Percentiles rank a stretch among this genome's conserved stretches.
Evolutionary conservation across 2,113 vertebrate species (phyloP).

Genomic region (Philantomba maxwellii): DNA sequence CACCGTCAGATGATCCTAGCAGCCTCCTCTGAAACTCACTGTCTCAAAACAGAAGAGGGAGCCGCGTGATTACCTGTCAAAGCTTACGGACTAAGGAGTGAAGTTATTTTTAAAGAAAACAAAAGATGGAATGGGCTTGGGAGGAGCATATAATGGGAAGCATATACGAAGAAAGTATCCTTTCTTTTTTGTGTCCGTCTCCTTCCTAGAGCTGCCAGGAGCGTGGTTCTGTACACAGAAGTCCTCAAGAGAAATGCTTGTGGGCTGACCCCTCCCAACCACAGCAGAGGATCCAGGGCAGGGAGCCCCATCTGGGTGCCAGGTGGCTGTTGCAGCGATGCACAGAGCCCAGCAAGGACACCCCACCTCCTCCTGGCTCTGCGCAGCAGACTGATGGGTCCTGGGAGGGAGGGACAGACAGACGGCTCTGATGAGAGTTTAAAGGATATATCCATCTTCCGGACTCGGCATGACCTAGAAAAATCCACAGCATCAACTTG

Average conservation of each 20-base stretch:
- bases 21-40: background rate
- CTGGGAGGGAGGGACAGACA: background rate
- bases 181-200: background rate
- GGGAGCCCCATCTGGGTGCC: background rate
- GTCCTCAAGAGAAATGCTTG: background rate
- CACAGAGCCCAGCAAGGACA: background rate
- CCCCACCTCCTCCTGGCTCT: background rate
- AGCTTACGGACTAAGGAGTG: background rate
- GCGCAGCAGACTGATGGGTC: background rate
- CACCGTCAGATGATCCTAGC: background rate
- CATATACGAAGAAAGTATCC: background rate
- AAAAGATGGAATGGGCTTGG: background rate
- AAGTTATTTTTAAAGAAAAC: background rate
- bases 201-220: no score
- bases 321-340: background rate
- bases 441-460: background rate
- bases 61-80: background rate
- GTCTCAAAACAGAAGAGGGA: background rate
- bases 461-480: background rate
- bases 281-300: background rate
- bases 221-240: background rate
- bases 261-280: background rate
- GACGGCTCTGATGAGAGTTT: background rate
- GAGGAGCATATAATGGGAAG: background rate
- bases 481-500: background rate